phyloP scores from a whole-genome alignment of 2,113 vertebrate genomes.

The Erythrocercus mccallii region DNA sequence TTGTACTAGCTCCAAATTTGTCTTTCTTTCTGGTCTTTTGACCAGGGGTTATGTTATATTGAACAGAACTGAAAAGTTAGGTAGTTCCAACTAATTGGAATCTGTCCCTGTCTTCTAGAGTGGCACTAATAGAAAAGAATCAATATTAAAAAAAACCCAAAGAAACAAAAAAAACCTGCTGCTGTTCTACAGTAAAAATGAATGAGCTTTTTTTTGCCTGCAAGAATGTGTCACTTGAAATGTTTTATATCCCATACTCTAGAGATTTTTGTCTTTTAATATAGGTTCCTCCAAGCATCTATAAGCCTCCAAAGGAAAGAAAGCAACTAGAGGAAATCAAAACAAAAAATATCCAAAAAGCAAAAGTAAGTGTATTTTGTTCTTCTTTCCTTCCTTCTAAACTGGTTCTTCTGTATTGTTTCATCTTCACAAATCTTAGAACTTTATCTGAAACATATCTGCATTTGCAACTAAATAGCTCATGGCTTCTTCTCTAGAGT shows the following conservation, averaged over 20 bases:
- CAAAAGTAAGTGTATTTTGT: constrained; percentile 71
- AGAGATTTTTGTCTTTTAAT: not conserved
- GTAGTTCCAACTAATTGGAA: not conserved
- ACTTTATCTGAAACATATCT: not conserved
- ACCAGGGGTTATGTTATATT: not conserved
- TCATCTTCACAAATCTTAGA: not conserved
- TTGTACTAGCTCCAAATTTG: not conserved
- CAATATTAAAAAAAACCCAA: not conserved
- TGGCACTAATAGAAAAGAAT: not conserved
- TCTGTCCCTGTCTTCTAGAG: not conserved
- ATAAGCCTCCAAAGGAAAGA: constrained; percentile 78
- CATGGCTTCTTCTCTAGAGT: not conserved
- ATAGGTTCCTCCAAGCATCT: constrained; percentile 84
- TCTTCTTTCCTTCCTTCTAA: not conserved
- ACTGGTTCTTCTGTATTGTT: not conserved
- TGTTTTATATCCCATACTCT: not conserved
- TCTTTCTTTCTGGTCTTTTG: not conserved
- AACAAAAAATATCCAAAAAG: constrained; percentile 74
- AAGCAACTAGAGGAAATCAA: constrained; percentile 76
- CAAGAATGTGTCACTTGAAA: not conserved
- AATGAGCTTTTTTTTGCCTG: not conserved
- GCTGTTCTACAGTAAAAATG: not conserved
- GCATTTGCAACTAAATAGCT: not conserved
- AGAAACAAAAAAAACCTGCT: not conserved
- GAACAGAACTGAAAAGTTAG: not conserved